Evolutionary conservation across 2,888 invertebrate genomes (phyloP).

Genomic region (Melieria picta): DNA sequence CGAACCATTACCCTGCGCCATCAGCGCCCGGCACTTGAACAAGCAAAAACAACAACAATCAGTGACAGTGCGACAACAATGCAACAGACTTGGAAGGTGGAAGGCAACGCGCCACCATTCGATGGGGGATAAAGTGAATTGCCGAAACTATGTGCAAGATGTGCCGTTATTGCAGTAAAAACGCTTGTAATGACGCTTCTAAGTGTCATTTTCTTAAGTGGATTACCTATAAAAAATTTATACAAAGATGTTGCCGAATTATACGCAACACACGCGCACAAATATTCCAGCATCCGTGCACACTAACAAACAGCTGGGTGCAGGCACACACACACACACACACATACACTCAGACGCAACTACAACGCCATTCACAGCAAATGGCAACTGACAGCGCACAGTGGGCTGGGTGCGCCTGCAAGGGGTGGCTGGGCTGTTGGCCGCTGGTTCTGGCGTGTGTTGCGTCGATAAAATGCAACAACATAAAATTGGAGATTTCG

Average conservation of each 20-base stretch:
- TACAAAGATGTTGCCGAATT: conserved; percentile 56
- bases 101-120: conserved; percentile 33
- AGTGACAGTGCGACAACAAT: no score
- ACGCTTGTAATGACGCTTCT: conserved; percentile 66
- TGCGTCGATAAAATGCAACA: conserved; percentile 61
- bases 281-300: conserved; percentile 5
- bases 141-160: conserved; percentile 66
- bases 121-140: conserved; percentile 62
- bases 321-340: no score
- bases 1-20: no score
- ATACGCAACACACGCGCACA: conserved; percentile 38
- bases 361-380: no score
- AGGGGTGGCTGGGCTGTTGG: conserved; percentile 5
- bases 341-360: no score
- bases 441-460: conserved; percentile 41
- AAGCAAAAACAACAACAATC: no score
- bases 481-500: conserved; percentile 60
- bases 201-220: conserved; percentile 66
- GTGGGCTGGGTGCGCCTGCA: no score
- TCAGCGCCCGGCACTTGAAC: no score
- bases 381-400: no score
- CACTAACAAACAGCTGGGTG: no score
- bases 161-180: conserved; percentile 66
- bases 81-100: neutral
- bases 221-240: conserved; percentile 66